phyloP scores from a whole-genome alignment of 2,113 vertebrate species.

The Neogale vison region DNA sequence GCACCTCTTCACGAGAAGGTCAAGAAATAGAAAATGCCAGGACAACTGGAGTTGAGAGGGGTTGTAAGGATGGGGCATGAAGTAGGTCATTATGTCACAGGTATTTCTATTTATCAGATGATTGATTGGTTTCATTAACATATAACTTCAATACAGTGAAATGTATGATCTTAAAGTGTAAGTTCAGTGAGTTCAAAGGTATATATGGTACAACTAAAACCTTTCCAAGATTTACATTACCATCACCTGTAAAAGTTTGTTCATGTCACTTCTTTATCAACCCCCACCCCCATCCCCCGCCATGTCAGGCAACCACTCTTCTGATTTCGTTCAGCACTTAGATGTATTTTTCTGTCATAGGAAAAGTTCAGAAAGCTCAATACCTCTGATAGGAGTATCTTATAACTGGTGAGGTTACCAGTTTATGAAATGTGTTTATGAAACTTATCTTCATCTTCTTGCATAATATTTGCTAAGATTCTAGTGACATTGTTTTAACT shows the following conservation, averaged over 20 bases:
- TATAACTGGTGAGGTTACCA: background rate
- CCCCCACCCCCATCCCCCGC: fast-evolving
- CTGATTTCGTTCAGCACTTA: background rate
- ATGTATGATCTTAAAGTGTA: background rate
- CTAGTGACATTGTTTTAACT: background rate
- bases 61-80: fast-evolving
- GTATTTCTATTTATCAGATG: background rate
- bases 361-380: background rate
- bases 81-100: background rate
- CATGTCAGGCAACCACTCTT: background rate
- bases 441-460: background rate
- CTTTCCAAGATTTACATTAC: background rate
- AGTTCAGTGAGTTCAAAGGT: background rate
- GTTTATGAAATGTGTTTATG: background rate
- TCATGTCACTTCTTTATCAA: background rate
- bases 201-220: background rate
- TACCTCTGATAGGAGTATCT: background rate
- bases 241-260: background rate
- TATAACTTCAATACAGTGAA: background rate
- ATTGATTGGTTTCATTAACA: background rate
- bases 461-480: background rate
- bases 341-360: background rate
- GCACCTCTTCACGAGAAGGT: background rate
- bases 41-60: background rate
- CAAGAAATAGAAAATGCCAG: background rate